Conservation (phyloP, 2,113 vertebrate genomes). For the Brachyistius frenatus region DNA sequence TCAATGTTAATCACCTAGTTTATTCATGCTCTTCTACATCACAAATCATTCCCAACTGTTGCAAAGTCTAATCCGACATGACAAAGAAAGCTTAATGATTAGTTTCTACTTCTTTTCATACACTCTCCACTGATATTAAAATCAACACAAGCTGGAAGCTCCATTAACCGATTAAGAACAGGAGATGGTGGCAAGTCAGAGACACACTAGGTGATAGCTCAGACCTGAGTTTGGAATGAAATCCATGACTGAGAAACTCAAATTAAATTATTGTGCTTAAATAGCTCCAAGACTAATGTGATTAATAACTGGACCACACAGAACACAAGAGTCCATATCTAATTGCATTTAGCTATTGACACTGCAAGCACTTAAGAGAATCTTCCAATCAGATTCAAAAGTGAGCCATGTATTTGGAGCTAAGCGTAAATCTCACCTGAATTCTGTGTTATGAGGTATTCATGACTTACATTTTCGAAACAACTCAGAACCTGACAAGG, state of each 20-base stretch:
- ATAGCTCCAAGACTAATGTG: slow-evolving; percentile 41
- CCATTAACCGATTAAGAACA: slow-evolving; percentile 62
- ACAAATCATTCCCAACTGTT: slow-evolving; percentile 15
- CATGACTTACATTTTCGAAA: slow-evolving; percentile 27
- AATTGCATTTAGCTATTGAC: slow-evolving; percentile 42
- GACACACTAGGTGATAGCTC: slow-evolving; percentile 40
- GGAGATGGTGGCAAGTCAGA: slow-evolving; percentile 11
- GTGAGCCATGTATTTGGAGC: background rate
- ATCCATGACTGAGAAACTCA: slow-evolving; percentile 53
- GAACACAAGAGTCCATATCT: slow-evolving; percentile 34
- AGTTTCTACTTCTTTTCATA: slow-evolving; percentile 26
- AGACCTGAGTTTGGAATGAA: slow-evolving; percentile 41
- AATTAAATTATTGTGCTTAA: slow-evolving; percentile 65
- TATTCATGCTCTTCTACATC: slow-evolving; percentile 25
- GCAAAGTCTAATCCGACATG: slow-evolving; percentile 12
- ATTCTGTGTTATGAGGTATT: slow-evolving; percentile 15
- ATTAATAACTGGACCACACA: slow-evolving; percentile 39
- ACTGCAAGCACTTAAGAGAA: background rate
- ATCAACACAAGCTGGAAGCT: slow-evolving; percentile 18
- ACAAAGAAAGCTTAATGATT: slow-evolving; percentile 16
- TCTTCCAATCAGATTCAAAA: background rate
- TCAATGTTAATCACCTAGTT: slow-evolving; percentile 37
- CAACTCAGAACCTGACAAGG: slow-evolving; percentile 21
- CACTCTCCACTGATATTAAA: slow-evolving; percentile 27
- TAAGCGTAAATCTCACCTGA: slow-evolving; percentile 6